Base-by-base conservation (phyloP, 2,888 invertebrate species). In the Xanthia togata region DNA sequence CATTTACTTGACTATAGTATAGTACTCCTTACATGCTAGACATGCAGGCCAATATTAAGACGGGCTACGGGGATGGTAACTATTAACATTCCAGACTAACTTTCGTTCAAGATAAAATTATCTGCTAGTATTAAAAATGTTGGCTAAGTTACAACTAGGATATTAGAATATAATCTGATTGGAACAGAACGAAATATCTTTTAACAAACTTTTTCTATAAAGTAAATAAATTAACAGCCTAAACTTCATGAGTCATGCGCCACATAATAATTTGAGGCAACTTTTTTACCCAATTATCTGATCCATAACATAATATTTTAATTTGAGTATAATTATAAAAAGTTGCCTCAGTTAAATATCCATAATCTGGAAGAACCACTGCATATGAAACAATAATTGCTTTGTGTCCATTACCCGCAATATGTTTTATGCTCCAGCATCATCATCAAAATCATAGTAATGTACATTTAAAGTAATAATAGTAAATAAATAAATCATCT, bases 1-100 rank as follows among this genome's bases (percentile, higher is more conserved):
- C 83, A 85, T 87, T 90, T 60, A 86, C 70, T 79, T 78, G 70
- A 84, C 88, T 87, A 81, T 84, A 85, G 57, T 76, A 68, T 76
- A 70, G 81, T 83, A 88, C 72, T 90, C 88, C 89, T 91, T 88
- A 91, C 92, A 93, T 92, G 92, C 93, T 89, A 89, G 64, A 85
- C 94, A 93, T 93, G 94, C 94, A 88, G 83, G 87, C 79, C 78
- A 77, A 83, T 80, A 82, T 70, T 82, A 69, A 81, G 76, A 83
- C 83, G 80, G 75, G 78, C 84, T 87, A 85, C 76, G 87, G n/a
- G 59, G 23, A 47, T 26, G n/a, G 50, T 57, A 73, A 65, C 86
- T 89, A 90, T 82, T 83, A 73, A 86, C 89, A 90, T 90, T 89
- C 86, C 82, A 81, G 78, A 70, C 69, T 68, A 23, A 75, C 31